Conservation (phyloP, 1,140 invertebrate genomes). For the Papilio aristodemus region DNA sequence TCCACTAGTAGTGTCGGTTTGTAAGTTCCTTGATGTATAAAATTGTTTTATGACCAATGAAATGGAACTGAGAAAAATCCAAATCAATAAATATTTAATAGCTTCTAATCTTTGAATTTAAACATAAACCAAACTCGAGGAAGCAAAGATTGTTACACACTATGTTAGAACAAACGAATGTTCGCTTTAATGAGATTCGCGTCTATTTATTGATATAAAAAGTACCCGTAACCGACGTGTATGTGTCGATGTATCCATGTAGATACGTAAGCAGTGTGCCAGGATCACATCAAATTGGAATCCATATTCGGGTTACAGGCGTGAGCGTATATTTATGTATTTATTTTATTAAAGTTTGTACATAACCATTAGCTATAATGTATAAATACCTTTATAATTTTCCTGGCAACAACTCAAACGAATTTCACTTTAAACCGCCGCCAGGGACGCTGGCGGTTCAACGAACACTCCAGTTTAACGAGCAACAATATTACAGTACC, state of each 20-base stretch:
- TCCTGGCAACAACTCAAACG: constrained; percentile 10
- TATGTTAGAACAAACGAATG: neutral
- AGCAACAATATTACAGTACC: constrained; percentile 27
- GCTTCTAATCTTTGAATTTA: constrained; percentile 26
- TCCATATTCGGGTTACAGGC: too few species aligned
- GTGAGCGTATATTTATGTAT: too few species aligned
- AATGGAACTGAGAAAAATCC: constrained; percentile 31
- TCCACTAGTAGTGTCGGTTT: neutral
- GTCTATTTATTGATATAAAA: neutral
- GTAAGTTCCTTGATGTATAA: neutral
- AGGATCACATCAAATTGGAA: too few species aligned
- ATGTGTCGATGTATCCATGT: too few species aligned
- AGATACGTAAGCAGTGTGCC: too few species aligned
- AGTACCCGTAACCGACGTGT: too few species aligned
- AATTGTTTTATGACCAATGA: constrained; percentile 23
- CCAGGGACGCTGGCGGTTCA: constrained; percentile 21
- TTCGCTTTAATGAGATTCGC: neutral
- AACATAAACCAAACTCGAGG: constrained; percentile 19
- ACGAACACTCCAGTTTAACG: constrained; percentile 9
- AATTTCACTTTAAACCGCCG: neutral
- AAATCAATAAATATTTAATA: constrained; percentile 28
- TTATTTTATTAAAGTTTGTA: too few species aligned
- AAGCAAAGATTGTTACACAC: constrained; percentile 23
- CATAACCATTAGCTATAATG: neutral
- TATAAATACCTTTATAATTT: neutral